Conservation (phyloP, 2,888 invertebrate genomes). For the Chymomyza fuscimana region DNA sequence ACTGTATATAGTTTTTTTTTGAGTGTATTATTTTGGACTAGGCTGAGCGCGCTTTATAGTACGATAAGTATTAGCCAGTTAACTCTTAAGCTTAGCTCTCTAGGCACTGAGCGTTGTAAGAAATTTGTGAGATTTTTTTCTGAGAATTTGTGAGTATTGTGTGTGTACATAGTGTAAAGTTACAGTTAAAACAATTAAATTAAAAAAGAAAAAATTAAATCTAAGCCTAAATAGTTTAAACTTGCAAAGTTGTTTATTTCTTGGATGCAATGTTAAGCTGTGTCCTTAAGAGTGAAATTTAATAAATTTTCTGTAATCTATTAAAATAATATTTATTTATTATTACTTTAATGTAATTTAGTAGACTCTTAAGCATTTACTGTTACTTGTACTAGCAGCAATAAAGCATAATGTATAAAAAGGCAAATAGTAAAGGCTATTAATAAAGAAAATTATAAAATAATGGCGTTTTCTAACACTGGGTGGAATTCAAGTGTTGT, state of each 20-base stretch:
- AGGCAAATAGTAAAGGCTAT: not conserved
- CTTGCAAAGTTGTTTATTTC: slow-evolving; percentile 1
- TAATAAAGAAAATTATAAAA: not conserved
- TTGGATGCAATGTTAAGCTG: not conserved
- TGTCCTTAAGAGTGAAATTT: not conserved
- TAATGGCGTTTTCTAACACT: not conserved
- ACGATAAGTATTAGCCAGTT: not conserved
- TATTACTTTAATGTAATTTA: slow-evolving; percentile 43
- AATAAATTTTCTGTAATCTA: slow-evolving; percentile 19
- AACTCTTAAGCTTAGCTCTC: slow-evolving; percentile 4
- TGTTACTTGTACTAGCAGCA: slow-evolving; percentile 63
- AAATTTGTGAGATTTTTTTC: too few relatives aligned
- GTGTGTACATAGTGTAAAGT: slow-evolving; percentile 62
- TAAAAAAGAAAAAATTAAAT: slow-evolving; percentile 3
- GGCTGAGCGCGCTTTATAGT: not conserved
- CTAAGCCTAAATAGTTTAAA: not conserved
- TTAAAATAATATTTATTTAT: slow-evolving; percentile 65
- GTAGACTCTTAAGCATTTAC: slow-evolving; percentile 43
- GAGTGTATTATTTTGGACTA: not conserved
- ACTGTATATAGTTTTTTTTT: slow-evolving; percentile 15
- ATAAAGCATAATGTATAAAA: slow-evolving; percentile 43
- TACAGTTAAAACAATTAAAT: slow-evolving; percentile 57
- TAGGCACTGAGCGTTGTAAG: not conserved
- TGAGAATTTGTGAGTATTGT: too few relatives aligned
- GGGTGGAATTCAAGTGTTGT: not conserved